Evolutionary conservation across 2,888 invertebrate genomes (phyloP).

Genomic region (Silvanus unidentatus): DNA sequence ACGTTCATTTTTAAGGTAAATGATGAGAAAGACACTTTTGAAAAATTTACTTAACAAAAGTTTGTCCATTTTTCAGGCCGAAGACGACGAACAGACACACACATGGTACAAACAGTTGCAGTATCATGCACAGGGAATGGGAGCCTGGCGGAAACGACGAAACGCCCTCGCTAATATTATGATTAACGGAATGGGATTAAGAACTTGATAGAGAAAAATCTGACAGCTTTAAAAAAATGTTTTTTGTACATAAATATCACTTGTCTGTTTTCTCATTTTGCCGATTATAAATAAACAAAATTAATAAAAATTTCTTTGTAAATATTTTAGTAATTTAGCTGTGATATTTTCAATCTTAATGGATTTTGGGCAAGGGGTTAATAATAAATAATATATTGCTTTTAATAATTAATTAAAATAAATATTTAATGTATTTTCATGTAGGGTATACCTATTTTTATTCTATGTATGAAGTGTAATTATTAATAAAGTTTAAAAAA

Average conservation of each 20-base stretch:
- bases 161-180: conserved; percentile 96
- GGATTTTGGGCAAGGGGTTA: conserved; percentile 26
- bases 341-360: conserved; percentile 42
- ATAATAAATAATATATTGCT: conserved; percentile 5
- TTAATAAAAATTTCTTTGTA: conserved; percentile 9
- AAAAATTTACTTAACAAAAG: not conserved
- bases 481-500: too few species aligned
- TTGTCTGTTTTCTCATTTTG: conserved; percentile 5
- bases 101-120: conserved; percentile 88
- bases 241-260: conserved; percentile 11
- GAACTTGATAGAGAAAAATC: conserved; percentile 32
- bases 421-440: conserved; percentile 4
- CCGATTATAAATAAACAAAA: conserved; percentile 4
- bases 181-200: conserved; percentile 74
- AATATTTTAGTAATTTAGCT: conserved; percentile 48
- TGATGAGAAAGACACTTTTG: not conserved
- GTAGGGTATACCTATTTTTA: too few species aligned
- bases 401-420: not conserved
- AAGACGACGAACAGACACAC: conserved; percentile 78
- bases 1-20: conserved; percentile 89
- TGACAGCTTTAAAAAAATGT: conserved; percentile 24
- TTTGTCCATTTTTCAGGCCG: conserved; percentile 58
- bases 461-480: too few species aligned
- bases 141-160: conserved; percentile 85
- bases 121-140: conserved; percentile 86